A percentile compares a stretch with the other conserved stretches of the same genome.
Evolutionary conservation across 1,140 invertebrate species (phyloP).

Genomic region (Rhysida immarginata): DNA sequence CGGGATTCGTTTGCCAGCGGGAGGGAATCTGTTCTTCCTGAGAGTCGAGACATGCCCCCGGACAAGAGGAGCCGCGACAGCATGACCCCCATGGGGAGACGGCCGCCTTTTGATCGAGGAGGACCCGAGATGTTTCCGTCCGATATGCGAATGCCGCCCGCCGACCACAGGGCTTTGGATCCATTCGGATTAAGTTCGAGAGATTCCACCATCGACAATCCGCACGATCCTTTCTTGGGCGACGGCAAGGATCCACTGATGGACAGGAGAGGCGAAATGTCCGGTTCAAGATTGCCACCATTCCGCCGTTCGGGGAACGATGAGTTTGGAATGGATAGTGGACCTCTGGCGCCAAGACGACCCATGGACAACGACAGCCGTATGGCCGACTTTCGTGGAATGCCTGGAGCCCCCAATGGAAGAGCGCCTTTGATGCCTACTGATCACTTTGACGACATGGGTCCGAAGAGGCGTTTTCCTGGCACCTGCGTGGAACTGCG

Average conservation of each 20-base stretch:
- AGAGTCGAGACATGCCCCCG: not conserved
- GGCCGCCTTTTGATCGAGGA: not conserved
- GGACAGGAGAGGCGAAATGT: not conserved
- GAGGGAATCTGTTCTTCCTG: no score
- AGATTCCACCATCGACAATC: no score
- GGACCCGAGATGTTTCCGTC: no score
- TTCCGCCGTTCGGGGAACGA: not conserved
- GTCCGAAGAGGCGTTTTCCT: not conserved
- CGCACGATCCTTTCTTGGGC: not conserved
- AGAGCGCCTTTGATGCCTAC: not conserved
- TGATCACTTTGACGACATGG: constrained; percentile 1
- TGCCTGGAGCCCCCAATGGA: not conserved
- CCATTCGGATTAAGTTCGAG: no score
- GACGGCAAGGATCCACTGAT: not conserved
- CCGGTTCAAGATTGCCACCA: not conserved
- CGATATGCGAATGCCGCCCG: no score
- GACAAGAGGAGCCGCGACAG: not conserved
- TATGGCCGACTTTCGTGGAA: not conserved
- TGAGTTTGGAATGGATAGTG: not conserved
- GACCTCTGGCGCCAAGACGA: not conserved
- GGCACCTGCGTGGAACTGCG: constrained; percentile 50
- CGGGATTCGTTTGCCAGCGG: no score
- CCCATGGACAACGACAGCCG: not conserved
- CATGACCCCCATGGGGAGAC: not conserved
- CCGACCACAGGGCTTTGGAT: no score